Base-by-base conservation (phyloP, 1,140 invertebrate species). In the Pentalonia nigronervosa region DNA sequence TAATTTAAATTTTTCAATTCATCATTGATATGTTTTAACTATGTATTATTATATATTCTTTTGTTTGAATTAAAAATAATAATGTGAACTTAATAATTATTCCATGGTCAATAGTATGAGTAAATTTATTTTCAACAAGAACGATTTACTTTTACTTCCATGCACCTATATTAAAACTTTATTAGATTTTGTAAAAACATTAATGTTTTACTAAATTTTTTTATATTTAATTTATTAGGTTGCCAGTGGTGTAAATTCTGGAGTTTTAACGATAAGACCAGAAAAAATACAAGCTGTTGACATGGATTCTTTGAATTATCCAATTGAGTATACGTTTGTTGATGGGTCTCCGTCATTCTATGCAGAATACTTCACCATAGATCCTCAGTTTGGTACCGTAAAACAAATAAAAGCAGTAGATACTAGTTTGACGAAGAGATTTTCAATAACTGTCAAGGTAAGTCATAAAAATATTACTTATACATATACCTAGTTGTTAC, bases 231-330 rank as follows among this genome's bases (percentile, higher is more conserved):
- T 56, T 94, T 93, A 94, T 93, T 94, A 96, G 97, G 97, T 98
- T 47, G 97, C 97, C 17, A 97, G 97, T 94, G 97, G 98, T 11
- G 96, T 97, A 7, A 95, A 98, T 94, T 97, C 97, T 45, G 98
- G 98, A 1, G 97, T 98, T 60, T 95, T 99, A 2, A 97, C 97
- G 93, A 97, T 98, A 45, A 96, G 96, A n/a, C 98, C 98, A 1
- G 98, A 98, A 94, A 97, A 98, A 94, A 98, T 99, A 91, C 97
- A 98, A 95, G 98, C 98, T 0, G 96, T 98, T 2, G 98, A 98
- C 95, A 97, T 98, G 96, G 98, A 98, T 94, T 98, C 98, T 2
- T 96, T 98, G 21, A 97, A 98, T 94, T 96, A 97, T 1, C 96
- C 96, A 1, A 98, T 98, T 90, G 96, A 96, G 88, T 98, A 98